phyloP scores from a whole-genome alignment of 2,113 vertebrate species.

The Seriola rivoliana region DNA sequence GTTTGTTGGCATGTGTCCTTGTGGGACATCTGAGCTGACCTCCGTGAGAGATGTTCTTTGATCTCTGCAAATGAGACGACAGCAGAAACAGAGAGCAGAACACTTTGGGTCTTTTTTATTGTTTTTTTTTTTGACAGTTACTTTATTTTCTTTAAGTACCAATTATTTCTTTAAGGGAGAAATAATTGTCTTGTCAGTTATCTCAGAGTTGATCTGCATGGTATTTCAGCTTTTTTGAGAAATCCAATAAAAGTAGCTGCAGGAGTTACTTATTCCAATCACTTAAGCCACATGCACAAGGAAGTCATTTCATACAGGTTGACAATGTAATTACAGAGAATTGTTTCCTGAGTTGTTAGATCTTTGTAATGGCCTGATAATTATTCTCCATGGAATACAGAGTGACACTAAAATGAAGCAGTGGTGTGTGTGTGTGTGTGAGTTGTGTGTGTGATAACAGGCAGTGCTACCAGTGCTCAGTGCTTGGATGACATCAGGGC shows the following conservation, averaged over 20 bases:
- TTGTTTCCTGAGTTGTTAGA: conserved; percentile 31
- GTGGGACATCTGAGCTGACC: neutral
- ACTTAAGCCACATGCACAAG: conserved; percentile 17
- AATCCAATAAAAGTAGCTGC: conserved; percentile 19
- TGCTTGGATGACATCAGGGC: neutral
- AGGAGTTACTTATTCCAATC: conserved; percentile 23
- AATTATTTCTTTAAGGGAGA: conserved; percentile 33
- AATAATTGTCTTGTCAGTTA: conserved; percentile 6
- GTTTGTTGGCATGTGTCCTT: conserved; percentile 6
- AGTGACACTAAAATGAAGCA: conserved; percentile 23
- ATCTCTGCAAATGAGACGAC: conserved; percentile 10
- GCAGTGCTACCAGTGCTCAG: neutral
- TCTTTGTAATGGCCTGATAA: conserved; percentile 32
- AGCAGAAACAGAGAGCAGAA: neutral
- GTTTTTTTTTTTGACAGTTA: conserved; percentile 21
- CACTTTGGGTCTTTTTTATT: neutral
- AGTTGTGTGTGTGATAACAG: conserved; percentile 19
- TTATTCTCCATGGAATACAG: conserved; percentile 13
- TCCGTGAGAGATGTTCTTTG: neutral
- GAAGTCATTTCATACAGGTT: conserved; percentile 32
- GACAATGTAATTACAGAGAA: conserved; percentile 49
- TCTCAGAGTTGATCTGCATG: neutral
- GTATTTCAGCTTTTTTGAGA: conserved; percentile 27
- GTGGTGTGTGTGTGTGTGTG: conserved; percentile 1
- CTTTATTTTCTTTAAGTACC: conserved; percentile 6